A percentile compares a stretch with the other conserved stretches of the same genome.
phyloP scores from a whole-genome alignment of 2,113 vertebrate species.

The Tinamus guttatus region DNA sequence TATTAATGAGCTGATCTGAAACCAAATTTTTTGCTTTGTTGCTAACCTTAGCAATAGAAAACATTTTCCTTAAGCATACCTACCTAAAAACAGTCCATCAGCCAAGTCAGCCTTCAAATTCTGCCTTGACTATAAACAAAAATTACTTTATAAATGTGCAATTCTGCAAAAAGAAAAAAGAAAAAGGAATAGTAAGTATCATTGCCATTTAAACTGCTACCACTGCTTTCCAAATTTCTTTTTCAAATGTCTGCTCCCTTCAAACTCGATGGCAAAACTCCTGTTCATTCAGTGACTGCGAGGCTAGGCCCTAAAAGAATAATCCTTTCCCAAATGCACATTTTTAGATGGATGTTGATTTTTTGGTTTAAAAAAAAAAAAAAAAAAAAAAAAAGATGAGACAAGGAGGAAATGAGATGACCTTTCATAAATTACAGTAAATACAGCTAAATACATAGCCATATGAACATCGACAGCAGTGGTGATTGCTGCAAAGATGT shows the following conservation, averaged over 20 bases:
- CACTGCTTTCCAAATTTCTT: not conserved
- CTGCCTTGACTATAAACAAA: slow-evolving; percentile 23
- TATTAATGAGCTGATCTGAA: not conserved
- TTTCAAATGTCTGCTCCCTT: not conserved
- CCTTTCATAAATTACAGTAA: not conserved
- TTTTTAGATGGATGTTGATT: not conserved
- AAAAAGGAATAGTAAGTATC: not conserved
- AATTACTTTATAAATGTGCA: not conserved
- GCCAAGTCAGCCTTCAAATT: not conserved
- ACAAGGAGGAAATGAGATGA: not conserved
- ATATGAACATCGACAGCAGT: not conserved
- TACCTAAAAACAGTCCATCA: not conserved
- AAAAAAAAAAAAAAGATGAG: not conserved
- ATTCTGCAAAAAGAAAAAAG: not conserved
- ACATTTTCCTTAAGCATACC: not conserved
- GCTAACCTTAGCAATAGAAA: not conserved
- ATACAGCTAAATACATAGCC: not conserved
- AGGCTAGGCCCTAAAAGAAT: not conserved
- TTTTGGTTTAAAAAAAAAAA: not conserved
- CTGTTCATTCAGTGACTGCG: not conserved
- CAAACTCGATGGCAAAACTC: not conserved
- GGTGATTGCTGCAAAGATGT: not conserved
- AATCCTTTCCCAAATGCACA: not conserved
- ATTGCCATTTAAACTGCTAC: not conserved
- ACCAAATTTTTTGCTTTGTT: not conserved